These are phyloP conservation scores for Zapus hudsonius DNA, from an alignment of 2,113 vertebrate genomes.

Conservation along the genomic window DNA sequence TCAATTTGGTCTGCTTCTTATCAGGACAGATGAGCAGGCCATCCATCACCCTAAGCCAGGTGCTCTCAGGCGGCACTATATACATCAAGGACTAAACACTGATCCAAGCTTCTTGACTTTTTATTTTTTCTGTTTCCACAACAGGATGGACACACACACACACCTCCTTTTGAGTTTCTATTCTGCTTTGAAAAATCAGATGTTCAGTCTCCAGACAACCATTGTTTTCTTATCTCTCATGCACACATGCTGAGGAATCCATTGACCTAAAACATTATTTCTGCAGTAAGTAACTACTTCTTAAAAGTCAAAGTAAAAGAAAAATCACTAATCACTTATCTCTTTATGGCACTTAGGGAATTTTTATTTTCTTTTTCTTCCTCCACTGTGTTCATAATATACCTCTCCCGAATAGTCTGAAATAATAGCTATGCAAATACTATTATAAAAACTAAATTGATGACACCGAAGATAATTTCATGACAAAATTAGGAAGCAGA, in stretches of 20 bases:
- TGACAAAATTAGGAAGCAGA: constrained; percentile 59
- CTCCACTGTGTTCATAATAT: constrained; percentile 17
- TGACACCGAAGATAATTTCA: constrained; percentile 59
- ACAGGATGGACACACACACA: background rate
- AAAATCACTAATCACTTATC: constrained; percentile 55
- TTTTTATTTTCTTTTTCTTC: background rate
- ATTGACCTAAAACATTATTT: constrained; percentile 66
- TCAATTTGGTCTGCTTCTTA: background rate
- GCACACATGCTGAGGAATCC: constrained; percentile 34
- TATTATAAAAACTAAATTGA: constrained; percentile 66
- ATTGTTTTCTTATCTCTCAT: background rate
- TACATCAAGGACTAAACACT: background rate
- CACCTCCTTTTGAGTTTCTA: background rate
- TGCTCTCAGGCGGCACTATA: fast-evolving
- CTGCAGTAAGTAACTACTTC: constrained; percentile 52
- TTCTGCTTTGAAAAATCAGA: constrained; percentile 19
- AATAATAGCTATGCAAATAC: constrained; percentile 66
- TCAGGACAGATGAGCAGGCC: background rate
- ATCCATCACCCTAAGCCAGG: too few relatives aligned
- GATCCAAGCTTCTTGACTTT: background rate
- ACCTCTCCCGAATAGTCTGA: constrained; percentile 49
- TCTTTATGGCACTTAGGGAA: constrained; percentile 60
- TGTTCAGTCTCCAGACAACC: constrained; percentile 20
- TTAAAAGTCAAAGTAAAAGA: constrained; percentile 45
- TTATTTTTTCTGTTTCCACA: background rate